Base-by-base conservation (phyloP, 2,797 vertebrate genomes). In the Limnodromus scolopaceus region DNA sequence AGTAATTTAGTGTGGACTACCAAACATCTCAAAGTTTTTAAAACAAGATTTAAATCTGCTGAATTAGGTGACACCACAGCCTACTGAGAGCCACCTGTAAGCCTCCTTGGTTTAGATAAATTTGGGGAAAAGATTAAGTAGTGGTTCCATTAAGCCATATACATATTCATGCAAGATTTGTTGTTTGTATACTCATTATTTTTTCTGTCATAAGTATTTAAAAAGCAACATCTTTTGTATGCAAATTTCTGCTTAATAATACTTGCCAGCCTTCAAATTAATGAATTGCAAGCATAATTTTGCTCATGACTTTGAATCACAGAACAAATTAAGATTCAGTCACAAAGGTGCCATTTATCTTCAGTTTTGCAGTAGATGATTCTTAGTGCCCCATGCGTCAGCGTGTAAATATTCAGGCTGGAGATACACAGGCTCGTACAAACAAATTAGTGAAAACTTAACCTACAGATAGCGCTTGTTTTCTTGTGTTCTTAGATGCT, bases 141-240 rank as follows among this genome's bases (percentile, higher is more conserved):
- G 83, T 64, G 34, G 32, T 71, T 55, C 78, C 63, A 96, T 95
- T 95, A 97, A 97, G 81, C 63, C 94, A 71, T 32, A 95, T 96
- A 72, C 81, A 96, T 97, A 97, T 97, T 97, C 96, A 97, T 96
- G 76, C 41, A 94, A 92, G 86, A 53, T 36, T 80, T 58, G 7
- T 93, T 97, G 94, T 96, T 98, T 95, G 91, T 95, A 75, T 88
- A 93, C 71, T 93, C 87, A 58, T 96, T 96, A 95, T 80, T 84
- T 94, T 94, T 95, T 78, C 79, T 96, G 95, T 94, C 90, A 19
- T 70, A 95, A 80, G 84, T 66, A 92, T 97, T 97, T 94, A 87
- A 97, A 96, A 97, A 96, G 85, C 90, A 96, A 80, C 87, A 97
- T 81, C 92, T 97, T 96, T 96, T 97, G 88, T 96, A 96, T 97